Evolutionary conservation across 2,113 vertebrate genomes (phyloP).

Genomic region (Excalfactoria chinensis): DNA sequence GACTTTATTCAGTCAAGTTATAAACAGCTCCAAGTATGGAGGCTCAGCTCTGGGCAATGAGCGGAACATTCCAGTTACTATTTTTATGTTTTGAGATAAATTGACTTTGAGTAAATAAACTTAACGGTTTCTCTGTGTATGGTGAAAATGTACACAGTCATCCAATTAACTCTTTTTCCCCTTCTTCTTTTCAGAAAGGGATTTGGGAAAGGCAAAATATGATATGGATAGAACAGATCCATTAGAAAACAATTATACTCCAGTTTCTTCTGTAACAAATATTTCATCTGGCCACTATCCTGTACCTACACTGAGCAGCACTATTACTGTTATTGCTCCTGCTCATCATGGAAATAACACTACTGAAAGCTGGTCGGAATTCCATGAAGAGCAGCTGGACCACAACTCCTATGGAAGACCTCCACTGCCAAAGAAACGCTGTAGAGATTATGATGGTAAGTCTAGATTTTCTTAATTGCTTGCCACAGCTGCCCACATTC

Average conservation of each 20-base stretch:
- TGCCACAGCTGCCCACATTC: background rate
- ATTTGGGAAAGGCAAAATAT: conserved; percentile 91
- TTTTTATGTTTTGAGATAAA: background rate
- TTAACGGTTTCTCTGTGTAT: background rate
- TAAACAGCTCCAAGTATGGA: background rate
- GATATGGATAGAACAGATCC: conserved; percentile 87
- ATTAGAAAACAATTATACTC: conserved; percentile 86
- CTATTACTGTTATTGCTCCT: conserved; percentile 95
- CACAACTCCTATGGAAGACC: conserved; percentile 87
- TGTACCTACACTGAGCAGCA: conserved; percentile 94
- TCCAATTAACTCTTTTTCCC: background rate
- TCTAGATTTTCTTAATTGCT: background rate
- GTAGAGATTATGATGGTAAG: conserved; percentile 96
- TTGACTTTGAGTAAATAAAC: background rate
- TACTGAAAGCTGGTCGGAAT: conserved; percentile 95
- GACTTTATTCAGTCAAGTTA: background rate
- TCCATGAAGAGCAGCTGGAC: conserved; percentile 89
- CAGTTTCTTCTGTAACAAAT: conserved; percentile 83
- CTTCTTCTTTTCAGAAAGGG: conserved; percentile 85
- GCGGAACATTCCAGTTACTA: rapidly evolving
- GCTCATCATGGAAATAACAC: conserved; percentile 94
- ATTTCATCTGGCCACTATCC: conserved; percentile 90
- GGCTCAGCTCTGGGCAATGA: background rate
- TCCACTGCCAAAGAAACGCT: conserved; percentile 91
- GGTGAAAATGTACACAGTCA: background rate